Conservation (phyloP, 2,888 invertebrate species). For the Tuta absoluta region DNA sequence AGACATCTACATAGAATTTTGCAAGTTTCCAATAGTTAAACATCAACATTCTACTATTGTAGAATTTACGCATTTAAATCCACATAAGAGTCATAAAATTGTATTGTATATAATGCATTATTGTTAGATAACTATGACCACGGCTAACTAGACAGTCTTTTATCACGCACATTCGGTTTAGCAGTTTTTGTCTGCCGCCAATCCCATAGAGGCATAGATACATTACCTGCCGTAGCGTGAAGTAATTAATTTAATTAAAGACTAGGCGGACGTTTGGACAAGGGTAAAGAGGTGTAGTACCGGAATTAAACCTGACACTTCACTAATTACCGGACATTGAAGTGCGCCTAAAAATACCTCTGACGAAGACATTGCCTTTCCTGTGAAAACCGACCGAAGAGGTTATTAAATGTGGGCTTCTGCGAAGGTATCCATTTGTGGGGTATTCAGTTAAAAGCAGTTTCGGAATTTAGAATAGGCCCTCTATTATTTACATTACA, state of each 20-base stretch:
- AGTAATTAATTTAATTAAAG: slow-evolving; percentile 18
- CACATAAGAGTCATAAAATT: background rate
- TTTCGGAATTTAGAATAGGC: no score
- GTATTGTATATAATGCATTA: background rate
- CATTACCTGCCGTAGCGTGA: background rate
- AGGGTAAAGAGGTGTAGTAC: slow-evolving; percentile 7
- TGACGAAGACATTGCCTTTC: no score
- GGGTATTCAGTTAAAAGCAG: no score
- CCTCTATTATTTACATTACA: no score
- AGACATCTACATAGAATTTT: background rate
- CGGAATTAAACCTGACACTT: no score
- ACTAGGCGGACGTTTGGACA: slow-evolving; percentile 23
- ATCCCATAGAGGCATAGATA: slow-evolving; percentile 4
- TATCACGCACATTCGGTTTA: background rate
- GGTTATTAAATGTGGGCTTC: no score
- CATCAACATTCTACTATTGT: background rate
- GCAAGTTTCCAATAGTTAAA: background rate
- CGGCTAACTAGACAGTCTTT: background rate
- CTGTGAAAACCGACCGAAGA: no score
- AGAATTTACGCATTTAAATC: background rate
- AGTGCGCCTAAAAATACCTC: background rate
- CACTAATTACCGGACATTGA: background rate
- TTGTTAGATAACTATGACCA: background rate
- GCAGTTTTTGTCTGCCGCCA: slow-evolving; percentile 2
- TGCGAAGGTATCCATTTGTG: no score